Evolutionary conservation across 1,140 invertebrate genomes (phyloP), one percentile per base, ranked within the genome.

Genomic region (Ladona fulva): DNA sequence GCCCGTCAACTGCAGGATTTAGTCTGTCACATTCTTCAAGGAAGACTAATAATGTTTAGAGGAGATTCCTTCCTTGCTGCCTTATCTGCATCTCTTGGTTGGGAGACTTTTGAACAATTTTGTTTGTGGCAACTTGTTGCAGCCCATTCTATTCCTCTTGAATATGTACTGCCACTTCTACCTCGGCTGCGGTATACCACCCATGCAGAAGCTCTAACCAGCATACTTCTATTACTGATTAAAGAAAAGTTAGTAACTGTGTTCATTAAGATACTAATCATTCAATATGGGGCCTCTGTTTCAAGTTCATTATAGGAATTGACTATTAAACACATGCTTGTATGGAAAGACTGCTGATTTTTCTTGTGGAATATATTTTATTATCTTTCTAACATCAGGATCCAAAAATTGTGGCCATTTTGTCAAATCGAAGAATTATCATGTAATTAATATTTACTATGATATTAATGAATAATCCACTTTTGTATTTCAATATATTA

Each of bases 41-140:
- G 95, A 74, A 78, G 80, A 82, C 85, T 95, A 37, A 89, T 91
- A 80, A 93, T 95, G 90, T 90, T 94, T 74, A 93, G 93, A 82
- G 90, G 89, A 66, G 92, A 94, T 80, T 90, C 90, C 25, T 87
- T 94, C 37, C 89, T 90, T 42, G 86, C 88, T 42, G 87, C 94
- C 83, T 82, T 94, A 82, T 94, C 92, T 80, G 92, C 93, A 14
- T 98, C 94, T 83, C 86, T 98, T 76, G 89, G 91, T 77, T 99
- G 97, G 96, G 97, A 99, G 84, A 97, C 96, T 0, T 95, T 97
- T 81, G 97, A 98, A 84, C 97, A 99, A 83, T 94, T 95, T 83
- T 98, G 95, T 83, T 89, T 99, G 11, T 99, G 97, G 97, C 95
- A 98, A 86, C 87, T 99, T 42, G 90, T 98, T 59, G 91, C 92